Base-by-base conservation (phyloP, 1,140 invertebrate species). In the Drosophila sturtevanti region DNA sequence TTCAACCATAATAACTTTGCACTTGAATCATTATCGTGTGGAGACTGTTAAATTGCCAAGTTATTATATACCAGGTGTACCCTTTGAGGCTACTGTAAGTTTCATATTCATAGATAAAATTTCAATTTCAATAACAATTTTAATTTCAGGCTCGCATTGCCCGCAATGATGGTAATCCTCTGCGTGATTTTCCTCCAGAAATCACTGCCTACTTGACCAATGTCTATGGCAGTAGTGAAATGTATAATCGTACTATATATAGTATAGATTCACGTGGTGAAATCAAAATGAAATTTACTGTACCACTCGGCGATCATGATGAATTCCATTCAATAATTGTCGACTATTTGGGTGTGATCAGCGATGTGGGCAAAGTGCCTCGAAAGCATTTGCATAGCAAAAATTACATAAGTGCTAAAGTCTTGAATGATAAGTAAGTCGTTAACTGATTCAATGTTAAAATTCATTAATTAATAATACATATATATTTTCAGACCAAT, bases 1-100 rank as follows among this genome's bases (percentile, higher is more conserved):
- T 44, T 94, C 95, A 1, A 93, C 93, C 0, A 93, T 94, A 73
- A 92, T 97, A 63, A 95, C 94, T 21, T 89, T 97, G 1, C 96
- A 97, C 87, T 95, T 96, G 75, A 95, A 97, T 91, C 95, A 95
- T 64, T 96, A 97, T 73, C 96, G 95, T 67, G 94, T 98, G 92
- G 95, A 97, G 75, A 91, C 97, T 1, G 94, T 97, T 62, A 96
- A 96, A 90, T 95, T 96, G 6, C 94, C 96, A 0, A 95, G 96
- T 73, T 96, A 96, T 71, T 98, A 97, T 90, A 97, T 98, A 92
- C 97, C 97, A 3, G 97, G 97, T 4, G 93, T 98, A 18, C 95
- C 95, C 69, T 97, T 97, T 77, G 95, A 94, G 22, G 95, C 95
- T 38, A 95, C 94, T 77, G 96, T 97, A 92, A 94, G 94, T 93